These are phyloP conservation scores for Malurus melanocephalus DNA, from an alignment of 2,113 vertebrate genomes.

Conservation along the genomic window DNA sequence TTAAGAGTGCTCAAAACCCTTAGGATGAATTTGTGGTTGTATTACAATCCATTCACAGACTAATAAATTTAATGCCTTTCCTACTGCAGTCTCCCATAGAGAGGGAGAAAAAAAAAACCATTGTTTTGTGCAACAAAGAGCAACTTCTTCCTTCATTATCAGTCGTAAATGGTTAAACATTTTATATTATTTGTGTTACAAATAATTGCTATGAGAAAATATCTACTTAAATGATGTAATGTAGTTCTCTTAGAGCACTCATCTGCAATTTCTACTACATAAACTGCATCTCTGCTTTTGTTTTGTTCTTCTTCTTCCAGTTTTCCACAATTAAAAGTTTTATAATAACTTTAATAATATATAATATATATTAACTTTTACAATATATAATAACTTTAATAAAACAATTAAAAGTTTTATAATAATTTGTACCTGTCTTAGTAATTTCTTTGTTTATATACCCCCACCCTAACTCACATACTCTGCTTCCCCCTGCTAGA, in stretches of 20 bases:
- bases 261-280: not conserved
- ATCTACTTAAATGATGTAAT: not conserved
- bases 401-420: not conserved
- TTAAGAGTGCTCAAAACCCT: not conserved
- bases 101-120: not conserved
- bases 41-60: not conserved
- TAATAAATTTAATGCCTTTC: not conserved
- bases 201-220: conserved; percentile 8
- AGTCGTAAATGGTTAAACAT: not conserved
- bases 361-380: no score
- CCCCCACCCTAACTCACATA: fast-evolving
- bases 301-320: not conserved
- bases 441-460: not conserved
- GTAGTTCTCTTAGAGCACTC: not conserved
- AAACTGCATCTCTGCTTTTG: not conserved
- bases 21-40: not conserved
- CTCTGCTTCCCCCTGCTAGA: fast-evolving
- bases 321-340: not conserved
- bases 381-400: no score
- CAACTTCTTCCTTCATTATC: not conserved
- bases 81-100: not conserved
- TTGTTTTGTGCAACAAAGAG: not conserved
- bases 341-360: not conserved
- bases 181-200: conserved; percentile 9
- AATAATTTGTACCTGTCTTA: not conserved